Evolutionary conservation across 1,140 invertebrate species (phyloP).

Genomic region (Dendrolimus kikuchii): DNA sequence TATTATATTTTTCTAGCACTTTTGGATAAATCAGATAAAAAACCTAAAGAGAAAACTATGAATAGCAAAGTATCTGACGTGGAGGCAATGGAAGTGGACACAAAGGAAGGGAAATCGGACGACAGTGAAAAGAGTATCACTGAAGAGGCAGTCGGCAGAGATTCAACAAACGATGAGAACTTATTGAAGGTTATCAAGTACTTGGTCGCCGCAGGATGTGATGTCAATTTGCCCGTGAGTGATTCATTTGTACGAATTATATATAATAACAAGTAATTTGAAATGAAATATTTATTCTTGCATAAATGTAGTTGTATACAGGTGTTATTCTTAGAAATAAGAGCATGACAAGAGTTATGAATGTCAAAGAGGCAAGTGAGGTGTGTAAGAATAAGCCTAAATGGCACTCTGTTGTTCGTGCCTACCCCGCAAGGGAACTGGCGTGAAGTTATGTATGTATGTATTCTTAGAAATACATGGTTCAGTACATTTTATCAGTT

Average conservation of each 20-base stretch:
- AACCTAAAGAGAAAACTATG: constrained; percentile 19
- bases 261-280: no score
- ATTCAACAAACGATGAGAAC: constrained; percentile 33
- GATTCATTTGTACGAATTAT: constrained; percentile 7
- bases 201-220: constrained; percentile 47
- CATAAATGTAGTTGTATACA: no score
- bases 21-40: constrained; percentile 31
- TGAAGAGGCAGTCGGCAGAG: constrained; percentile 6
- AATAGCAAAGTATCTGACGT: constrained; percentile 11
- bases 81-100: constrained; percentile 19
- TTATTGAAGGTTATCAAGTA: constrained; percentile 49
- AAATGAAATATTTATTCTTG: no score
- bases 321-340: no score
- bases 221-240: constrained; percentile 47
- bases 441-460: background rate
- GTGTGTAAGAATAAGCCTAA: no score
- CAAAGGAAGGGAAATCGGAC: constrained; percentile 10
- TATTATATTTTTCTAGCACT: constrained; percentile 26
- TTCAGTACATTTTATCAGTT: no score
- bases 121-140: constrained; percentile 4
- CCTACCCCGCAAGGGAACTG: background rate
- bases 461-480: no score
- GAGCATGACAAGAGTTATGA: no score
- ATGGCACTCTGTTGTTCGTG: background rate
- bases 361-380: no score